Conservation (phyloP, 2,113 vertebrate species). For the Dinomys branickii region DNA sequence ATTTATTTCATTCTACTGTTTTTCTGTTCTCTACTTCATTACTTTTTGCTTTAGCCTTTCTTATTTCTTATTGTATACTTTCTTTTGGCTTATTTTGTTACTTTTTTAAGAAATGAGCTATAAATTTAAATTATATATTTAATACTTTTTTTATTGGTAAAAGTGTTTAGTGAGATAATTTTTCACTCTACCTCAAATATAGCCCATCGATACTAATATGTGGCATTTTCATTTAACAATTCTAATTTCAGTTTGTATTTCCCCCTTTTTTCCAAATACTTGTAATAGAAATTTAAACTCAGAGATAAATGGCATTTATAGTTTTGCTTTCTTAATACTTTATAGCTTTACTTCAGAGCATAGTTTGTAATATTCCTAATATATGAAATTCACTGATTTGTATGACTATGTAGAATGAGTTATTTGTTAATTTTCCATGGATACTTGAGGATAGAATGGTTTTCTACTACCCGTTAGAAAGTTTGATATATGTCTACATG, state of each 20-base stretch:
- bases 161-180: neutral
- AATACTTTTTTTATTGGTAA: constrained; percentile 31
- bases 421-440: neutral
- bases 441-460: neutral
- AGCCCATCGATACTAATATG: neutral
- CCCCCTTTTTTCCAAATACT: neutral
- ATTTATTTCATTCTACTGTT: neutral
- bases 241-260: neutral
- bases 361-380: neutral
- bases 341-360: neutral
- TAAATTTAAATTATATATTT: neutral
- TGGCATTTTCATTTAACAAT: neutral
- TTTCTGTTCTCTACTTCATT: neutral
- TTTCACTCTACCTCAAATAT: neutral
- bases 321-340: neutral
- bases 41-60: neutral
- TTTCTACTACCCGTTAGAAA: neutral
- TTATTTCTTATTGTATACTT: neutral
- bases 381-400: neutral
- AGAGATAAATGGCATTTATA: neutral
- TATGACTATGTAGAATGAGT: neutral
- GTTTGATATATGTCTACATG: neutral
- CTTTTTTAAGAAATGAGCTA: neutral
- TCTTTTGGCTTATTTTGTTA: neutral
- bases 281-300: constrained; percentile 18